These are phyloP conservation scores for Plutomurus gul DNA, from an alignment of 1,140 invertebrate genomes.

Conservation along the genomic window DNA sequence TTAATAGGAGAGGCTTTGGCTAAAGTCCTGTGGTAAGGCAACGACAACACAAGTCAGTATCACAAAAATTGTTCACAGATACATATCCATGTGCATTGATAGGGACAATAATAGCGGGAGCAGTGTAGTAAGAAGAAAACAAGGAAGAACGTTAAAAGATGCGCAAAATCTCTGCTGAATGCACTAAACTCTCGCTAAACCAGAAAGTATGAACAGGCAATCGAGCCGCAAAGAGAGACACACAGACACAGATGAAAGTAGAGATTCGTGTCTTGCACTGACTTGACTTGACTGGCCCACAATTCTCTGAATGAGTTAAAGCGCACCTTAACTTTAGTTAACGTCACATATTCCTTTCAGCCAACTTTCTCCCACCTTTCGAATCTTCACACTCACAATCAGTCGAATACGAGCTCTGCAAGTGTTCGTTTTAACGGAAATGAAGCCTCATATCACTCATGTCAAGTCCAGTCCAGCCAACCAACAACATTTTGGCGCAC, in stretches of 20 bases:
- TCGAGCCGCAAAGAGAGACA: no score
- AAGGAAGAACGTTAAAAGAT: background rate
- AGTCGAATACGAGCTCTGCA: background rate
- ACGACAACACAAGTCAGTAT: no score
- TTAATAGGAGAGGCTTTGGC: no score
- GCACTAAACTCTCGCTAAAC: background rate
- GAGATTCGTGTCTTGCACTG: no score
- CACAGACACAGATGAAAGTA: no score
- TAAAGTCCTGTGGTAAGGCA: no score
- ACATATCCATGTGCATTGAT: no score
- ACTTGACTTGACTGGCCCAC: no score
- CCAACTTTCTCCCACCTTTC: background rate
- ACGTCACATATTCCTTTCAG: background rate
- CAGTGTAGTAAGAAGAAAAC: background rate
- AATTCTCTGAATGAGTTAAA: background rate
- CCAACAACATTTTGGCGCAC: background rate
- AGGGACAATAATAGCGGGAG: background rate
- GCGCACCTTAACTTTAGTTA: background rate
- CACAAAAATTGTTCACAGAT: no score
- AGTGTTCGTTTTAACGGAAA: background rate
- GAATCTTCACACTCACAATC: background rate
- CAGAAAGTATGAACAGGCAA: no score
- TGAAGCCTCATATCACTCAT: conserved; percentile 20
- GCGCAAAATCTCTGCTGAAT: conserved; percentile 19
- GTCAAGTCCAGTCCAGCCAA: no score